Evolutionary conservation across 1,140 invertebrate species (phyloP), one percentile per base, ranked within the genome.

Genomic region (Drosophila nannoptera): DNA sequence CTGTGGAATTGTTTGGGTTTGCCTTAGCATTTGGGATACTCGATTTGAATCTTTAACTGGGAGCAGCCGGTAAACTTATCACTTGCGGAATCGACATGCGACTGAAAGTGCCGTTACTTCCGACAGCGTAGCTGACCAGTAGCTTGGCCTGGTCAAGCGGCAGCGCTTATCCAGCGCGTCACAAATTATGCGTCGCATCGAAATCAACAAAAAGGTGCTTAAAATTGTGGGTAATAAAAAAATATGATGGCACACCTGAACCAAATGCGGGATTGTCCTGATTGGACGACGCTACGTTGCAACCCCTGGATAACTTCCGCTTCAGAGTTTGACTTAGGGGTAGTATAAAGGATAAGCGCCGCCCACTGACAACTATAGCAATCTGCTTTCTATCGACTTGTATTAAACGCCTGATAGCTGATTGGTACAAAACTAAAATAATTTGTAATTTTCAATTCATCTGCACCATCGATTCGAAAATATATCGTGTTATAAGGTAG

Each of bases 31-130:
- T 49, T 69, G 42, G n/a, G 38, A 35, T 8, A 52, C 43, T 50
- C 61, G 68, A 67, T 38, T 54, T n/a, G 22, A 46, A 35, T 8
- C 56, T 61, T 32, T 48, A 8, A 53, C 52, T 22, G 12, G 31
- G 14, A 53, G n/a, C 48, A 49, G 33, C 16, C 29, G 42, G 14
- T 43, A 52, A 48, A 83, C 78, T 84, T 70, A 84, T 84, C 78
- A 70, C 73, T 73, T 75, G 69, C 40, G 32, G 76, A 76, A 74
- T 83, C 76, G 66, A 35, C 52, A 53, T 84, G 69, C 65, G 69
- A 83, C 80, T 83, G 73, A 86, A 58, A 33, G 49, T 60, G 14
- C n/a, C 56, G 42, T 69, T 53, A 83, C 80, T 83, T 84, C 76
- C 76, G 76, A 63, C 40, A 38, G 9, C n/a, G 31, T 33, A n/a